Percentiles rank a stretch among this genome's conserved stretches.
phyloP scores from a whole-genome alignment of 2,797 vertebrate genomes.

The Sebastes jordani region DNA sequence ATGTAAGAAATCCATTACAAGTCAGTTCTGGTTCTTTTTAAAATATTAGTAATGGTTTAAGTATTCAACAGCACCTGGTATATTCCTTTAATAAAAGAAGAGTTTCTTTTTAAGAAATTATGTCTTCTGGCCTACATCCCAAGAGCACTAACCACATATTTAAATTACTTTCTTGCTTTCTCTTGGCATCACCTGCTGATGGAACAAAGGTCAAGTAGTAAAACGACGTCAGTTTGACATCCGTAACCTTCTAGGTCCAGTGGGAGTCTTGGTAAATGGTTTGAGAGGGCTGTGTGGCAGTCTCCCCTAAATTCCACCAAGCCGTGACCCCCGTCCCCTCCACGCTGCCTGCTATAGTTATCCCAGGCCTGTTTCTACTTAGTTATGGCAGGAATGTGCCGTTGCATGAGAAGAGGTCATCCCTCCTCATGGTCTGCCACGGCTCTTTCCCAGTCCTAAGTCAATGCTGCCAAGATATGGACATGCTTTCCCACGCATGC shows the following conservation, averaged over 20 bases:
- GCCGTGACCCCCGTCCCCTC: constrained; percentile 30
- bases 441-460: constrained; percentile 37
- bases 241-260: constrained; percentile 9
- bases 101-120: neutral
- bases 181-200: neutral
- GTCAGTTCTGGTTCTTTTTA: neutral
- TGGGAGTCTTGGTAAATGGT: constrained; percentile 6
- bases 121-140: neutral
- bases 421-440: constrained; percentile 32
- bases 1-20: neutral
- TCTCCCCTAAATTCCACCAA: constrained; percentile 44
- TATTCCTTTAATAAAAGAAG: neutral
- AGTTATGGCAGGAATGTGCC: constrained; percentile 77
- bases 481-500: constrained; percentile 59
- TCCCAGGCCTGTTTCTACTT: constrained; percentile 69
- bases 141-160: neutral
- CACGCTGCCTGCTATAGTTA: constrained; percentile 63
- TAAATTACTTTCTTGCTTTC: neutral
- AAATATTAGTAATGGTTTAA: neutral
- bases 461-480: constrained; percentile 50
- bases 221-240: constrained; percentile 21
- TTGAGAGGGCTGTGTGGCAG: constrained; percentile 16
- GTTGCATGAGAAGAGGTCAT: constrained; percentile 79
- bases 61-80: neutral
- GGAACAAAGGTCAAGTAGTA: constrained; percentile 5